Evolutionary conservation across 2,888 invertebrate genomes (phyloP), one percentile per base, ranked within the genome.

Genomic region (Dolomedes plantarius): DNA sequence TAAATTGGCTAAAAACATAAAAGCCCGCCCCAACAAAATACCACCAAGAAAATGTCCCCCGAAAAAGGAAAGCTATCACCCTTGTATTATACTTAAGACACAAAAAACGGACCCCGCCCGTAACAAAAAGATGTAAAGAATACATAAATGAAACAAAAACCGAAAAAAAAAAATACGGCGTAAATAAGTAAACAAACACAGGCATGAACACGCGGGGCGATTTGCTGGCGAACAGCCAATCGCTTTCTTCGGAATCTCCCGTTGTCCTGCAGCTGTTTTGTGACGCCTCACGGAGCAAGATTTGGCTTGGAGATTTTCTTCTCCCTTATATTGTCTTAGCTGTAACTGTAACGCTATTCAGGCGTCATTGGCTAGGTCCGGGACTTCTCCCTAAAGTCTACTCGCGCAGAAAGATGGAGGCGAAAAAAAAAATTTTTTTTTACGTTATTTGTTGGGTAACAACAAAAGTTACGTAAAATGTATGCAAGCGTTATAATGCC

Each of bases 291-390:
- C 62, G 74, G 81, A 46, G 32, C 81, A 81, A 73, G 86, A 86
- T 87, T 82, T 87, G 87, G 87, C 82, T 87, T 87, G 87, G 87
- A 87, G 82, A 87, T 87, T 86, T 80, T 64, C 56, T 67, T 67
- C 50, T 75, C 50, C 75, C 71, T 62, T 75, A 77, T 85, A 85
- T 85, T 85, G 83, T 85, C 83, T 85, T 77, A 74, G 81, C 73
- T 83, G 76, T 62, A 75, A 46, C 46, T 83, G 76, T 62, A 68
- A 28, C 46, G 29, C 68, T 62, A 77, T 74, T 82, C 82, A 73
- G 62, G 81, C 81, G 73, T 82, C 82, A 78, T 87, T 78, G 85
- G 72, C 50, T 67, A 67, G 46, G 39, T 39, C 62, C 68, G 67
- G 68, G 67, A 73, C 67, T 56, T 36, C 67, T 78, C 41, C 31